phyloP scores from a whole-genome alignment of 2,888 invertebrate genomes.

The Catocala nupta region DNA sequence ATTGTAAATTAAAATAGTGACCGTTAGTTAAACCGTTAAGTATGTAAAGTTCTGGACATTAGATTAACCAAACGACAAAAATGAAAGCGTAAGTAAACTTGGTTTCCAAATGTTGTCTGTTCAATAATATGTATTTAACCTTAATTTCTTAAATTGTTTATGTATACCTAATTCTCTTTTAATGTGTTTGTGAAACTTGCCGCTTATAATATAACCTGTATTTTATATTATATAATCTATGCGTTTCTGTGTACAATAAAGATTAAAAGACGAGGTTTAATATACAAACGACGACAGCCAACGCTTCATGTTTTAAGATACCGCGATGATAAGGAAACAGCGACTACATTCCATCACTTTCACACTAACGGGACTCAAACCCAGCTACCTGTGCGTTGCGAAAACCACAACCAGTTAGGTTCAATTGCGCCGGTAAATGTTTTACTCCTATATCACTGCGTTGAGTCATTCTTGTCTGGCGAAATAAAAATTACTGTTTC shows the following conservation, averaged over 20 bases:
- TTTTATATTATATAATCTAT: too few relatives aligned
- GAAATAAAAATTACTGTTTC: too few relatives aligned
- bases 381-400: constrained; percentile 31
- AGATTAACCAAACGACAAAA: too few relatives aligned
- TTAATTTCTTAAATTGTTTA: constrained; percentile 5
- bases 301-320: background rate
- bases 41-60: too few relatives aligned
- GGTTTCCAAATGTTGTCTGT: background rate
- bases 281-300: background rate
- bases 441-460: background rate
- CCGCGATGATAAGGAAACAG: constrained; percentile 17
- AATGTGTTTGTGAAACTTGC: background rate
- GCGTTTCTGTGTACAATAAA: too few relatives aligned
- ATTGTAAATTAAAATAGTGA: too few relatives aligned
- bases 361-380: constrained; percentile 48
- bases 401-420: constrained; percentile 34
- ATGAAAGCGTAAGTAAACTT: too few relatives aligned
- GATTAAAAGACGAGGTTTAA: too few relatives aligned
- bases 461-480: background rate
- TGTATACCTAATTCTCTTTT: constrained; percentile 7
- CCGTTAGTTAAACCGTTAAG: too few relatives aligned
- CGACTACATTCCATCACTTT: constrained; percentile 48
- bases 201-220: too few relatives aligned
- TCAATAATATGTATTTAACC: constrained; percentile 6
- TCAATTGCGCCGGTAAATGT: background rate